Conservation (phyloP, 2,113 vertebrate genomes). For the Indicator indicator region DNA sequence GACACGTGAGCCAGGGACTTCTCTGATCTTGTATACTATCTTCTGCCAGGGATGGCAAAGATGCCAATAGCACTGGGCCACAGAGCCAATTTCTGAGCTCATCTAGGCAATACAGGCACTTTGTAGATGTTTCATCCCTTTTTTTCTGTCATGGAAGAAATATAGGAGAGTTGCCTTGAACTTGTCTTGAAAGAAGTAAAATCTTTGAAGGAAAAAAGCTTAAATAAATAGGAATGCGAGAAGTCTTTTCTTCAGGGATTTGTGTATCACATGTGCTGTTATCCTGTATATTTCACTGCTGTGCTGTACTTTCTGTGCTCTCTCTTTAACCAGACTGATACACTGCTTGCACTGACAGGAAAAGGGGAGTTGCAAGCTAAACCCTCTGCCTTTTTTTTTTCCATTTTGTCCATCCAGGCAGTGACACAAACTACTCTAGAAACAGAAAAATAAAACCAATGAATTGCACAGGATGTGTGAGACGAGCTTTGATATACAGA, state of each 20-base stretch:
- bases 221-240: conserved; percentile 30
- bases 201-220: conserved; percentile 29
- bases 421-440: neutral
- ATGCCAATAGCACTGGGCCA: neutral
- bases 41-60: neutral
- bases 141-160: neutral
- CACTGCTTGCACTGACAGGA: conserved; percentile 2
- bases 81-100: neutral
- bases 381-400: neutral
- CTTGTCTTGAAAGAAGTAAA: conserved; percentile 5
- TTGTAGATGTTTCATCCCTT: neutral
- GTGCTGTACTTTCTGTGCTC: neutral
- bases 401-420: neutral
- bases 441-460: neutral
- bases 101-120: neutral
- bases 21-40: neutral
- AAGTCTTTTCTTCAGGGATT: conserved; percentile 20
- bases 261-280: neutral
- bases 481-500: neutral
- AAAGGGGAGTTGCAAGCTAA: neutral
- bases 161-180: neutral
- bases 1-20: rapidly evolving
- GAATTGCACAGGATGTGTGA: neutral
- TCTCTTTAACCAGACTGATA: neutral
- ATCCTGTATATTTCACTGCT: neutral